Conservation (phyloP, 2,797 vertebrate species). For the Microctenopoma steveboyesi region DNA sequence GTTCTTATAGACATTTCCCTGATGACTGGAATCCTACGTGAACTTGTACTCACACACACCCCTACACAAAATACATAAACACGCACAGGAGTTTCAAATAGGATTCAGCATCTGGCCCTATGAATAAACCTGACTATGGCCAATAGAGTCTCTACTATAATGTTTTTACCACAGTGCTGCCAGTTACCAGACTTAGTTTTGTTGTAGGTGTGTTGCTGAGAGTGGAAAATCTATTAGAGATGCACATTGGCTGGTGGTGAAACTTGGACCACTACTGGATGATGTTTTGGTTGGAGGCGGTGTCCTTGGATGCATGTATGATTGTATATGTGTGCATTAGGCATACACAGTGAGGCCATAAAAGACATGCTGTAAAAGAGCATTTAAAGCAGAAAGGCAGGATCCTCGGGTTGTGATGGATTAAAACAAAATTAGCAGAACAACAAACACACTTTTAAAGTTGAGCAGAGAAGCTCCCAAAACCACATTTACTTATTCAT, state of each 20-base stretch:
- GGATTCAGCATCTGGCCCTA: no score
- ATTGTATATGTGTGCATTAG: not conserved
- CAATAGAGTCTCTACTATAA: not conserved
- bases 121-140: no score
- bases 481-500: slow-evolving; percentile 24
- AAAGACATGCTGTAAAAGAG: slow-evolving; percentile 19
- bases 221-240: no score
- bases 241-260: no score
- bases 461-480: slow-evolving; percentile 3
- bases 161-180: slow-evolving; percentile 4
- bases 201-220: no score
- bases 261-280: no score
- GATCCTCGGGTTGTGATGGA: slow-evolving; percentile 40
- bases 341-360: slow-evolving; percentile 37
- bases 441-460: slow-evolving; percentile 10
- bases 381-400: slow-evolving; percentile 42
- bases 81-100: no score
- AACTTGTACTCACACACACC: no score
- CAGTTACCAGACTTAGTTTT: no score
- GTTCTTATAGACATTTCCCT: no score
- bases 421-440: slow-evolving; percentile 43
- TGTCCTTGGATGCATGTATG: not conserved
- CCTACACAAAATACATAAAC: no score
- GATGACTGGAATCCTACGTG: no score
- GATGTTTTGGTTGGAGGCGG: slow-evolving; percentile 11